Evolutionary conservation across 2,113 vertebrate genomes (phyloP).

Genomic region (Brachyistius frenatus): DNA sequence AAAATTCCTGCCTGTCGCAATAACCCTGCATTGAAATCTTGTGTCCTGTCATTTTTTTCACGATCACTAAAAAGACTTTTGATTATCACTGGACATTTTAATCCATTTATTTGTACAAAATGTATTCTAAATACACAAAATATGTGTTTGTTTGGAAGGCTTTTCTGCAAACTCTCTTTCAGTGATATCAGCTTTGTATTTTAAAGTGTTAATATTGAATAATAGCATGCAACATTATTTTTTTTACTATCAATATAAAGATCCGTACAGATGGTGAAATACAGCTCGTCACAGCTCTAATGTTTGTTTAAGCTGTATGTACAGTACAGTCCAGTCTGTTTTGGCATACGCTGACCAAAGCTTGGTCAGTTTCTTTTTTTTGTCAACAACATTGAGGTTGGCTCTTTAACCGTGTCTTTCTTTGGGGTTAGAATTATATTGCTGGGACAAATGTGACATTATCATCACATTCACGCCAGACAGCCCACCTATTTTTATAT

Average conservation of each 20-base stretch:
- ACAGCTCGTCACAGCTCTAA: not conserved
- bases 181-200: not conserved
- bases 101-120: no score
- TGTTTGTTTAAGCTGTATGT: slow-evolving; percentile 38
- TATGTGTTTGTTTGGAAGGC: no score
- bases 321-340: slow-evolving; percentile 38
- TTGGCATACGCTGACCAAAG: slow-evolving; percentile 46
- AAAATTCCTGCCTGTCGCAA: no score
- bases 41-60: no score
- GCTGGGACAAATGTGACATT: slow-evolving; percentile 13
- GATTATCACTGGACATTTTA: no score
- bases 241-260: no score
- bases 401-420: slow-evolving; percentile 23
- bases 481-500: not conserved
- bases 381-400: slow-evolving; percentile 56
- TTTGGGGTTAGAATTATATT: slow-evolving; percentile 13
- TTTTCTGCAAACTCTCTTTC: not conserved
- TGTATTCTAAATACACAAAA: no score
- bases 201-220: not conserved
- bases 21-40: no score
- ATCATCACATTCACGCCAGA: not conserved
- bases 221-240: no score
- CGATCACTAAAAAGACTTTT: no score
- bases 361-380: slow-evolving; percentile 26
- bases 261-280: not conserved